These are phyloP conservation scores for Tautogolabrus adspersus DNA, from an alignment of 2,113 vertebrate species.

Conservation along the genomic window DNA sequence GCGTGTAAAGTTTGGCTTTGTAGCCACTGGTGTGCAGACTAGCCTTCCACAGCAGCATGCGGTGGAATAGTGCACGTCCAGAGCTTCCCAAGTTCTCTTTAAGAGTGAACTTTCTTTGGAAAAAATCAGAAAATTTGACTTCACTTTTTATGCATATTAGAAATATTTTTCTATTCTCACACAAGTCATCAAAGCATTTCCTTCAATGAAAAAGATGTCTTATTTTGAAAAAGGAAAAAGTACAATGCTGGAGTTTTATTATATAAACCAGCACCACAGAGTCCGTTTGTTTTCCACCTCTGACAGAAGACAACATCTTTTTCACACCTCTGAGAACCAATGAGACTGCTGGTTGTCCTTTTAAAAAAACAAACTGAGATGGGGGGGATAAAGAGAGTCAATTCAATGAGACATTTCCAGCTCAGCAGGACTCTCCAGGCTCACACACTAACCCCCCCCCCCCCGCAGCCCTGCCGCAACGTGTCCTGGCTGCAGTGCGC, in stretches of 20 bases:
- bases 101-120: no score
- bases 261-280: neutral
- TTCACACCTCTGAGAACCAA: neutral
- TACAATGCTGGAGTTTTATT: no score
- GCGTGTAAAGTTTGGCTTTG: slow-evolving; percentile 40
- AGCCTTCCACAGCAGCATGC: neutral
- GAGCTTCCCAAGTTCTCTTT: neutral
- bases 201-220: no score
- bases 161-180: no score
- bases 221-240: no score
- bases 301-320: neutral
- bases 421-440: neutral
- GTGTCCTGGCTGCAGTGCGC: neutral
- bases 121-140: neutral
- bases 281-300: neutral
- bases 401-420: slow-evolving; percentile 1
- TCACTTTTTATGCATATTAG: no score
- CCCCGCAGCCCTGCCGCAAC: neutral
- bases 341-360: neutral
- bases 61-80: neutral
- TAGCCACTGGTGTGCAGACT: neutral
- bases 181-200: no score
- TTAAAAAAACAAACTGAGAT: neutral
- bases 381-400: neutral
- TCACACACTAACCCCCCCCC: neutral